Conservation (phyloP, 1,140 invertebrate genomes). For the Fopius arisanus region DNA sequence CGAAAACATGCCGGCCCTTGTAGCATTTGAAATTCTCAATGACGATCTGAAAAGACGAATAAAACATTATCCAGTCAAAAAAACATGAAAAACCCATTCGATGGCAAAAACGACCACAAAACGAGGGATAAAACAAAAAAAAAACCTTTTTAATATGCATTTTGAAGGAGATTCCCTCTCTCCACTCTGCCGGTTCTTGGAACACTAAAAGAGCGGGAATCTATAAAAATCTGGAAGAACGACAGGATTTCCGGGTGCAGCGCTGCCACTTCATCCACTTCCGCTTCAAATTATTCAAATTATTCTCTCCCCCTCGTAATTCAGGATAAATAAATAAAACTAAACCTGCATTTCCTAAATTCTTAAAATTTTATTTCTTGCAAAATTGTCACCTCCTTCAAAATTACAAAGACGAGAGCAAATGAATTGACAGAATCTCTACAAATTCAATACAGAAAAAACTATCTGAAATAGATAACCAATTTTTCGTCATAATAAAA, state of each 20-base stretch:
- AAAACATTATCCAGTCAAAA: background rate
- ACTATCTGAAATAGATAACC: background rate
- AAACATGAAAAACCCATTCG: background rate
- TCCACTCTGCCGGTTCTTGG: background rate
- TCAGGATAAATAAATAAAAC: too few relatives aligned
- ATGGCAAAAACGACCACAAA: too few relatives aligned
- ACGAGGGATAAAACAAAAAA: background rate
- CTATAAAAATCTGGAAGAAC: background rate
- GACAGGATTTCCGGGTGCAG: background rate
- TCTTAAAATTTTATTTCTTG: background rate
- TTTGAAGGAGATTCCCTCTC: background rate
- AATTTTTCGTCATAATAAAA: conserved; percentile 7
- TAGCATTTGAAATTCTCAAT: background rate
- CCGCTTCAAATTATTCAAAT: too few relatives aligned
- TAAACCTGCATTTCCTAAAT: too few relatives aligned
- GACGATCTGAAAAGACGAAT: background rate
- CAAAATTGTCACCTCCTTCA: background rate
- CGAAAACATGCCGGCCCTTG: background rate
- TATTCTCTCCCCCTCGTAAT: too few relatives aligned
- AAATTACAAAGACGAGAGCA: background rate
- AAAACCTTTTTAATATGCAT: background rate
- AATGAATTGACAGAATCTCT: background rate
- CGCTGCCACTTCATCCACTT: background rate
- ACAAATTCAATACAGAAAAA: background rate
- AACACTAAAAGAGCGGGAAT: background rate